These are phyloP conservation scores for Taenaris catops DNA, from an alignment of 2,888 invertebrate genomes.

Conservation along the genomic window DNA sequence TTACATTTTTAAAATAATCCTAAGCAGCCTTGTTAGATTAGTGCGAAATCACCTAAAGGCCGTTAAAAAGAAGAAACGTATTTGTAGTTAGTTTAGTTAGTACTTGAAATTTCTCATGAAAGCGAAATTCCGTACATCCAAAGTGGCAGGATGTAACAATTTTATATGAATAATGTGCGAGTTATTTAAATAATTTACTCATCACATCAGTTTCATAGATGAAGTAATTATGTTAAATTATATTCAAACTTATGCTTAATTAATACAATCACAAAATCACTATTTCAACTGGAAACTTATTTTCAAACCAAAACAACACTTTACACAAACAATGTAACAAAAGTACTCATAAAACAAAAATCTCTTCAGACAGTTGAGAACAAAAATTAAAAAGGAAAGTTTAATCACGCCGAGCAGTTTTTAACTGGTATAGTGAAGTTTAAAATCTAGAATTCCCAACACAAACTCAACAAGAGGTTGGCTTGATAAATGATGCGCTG, in stretches of 20 bases:
- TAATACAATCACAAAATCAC: neutral
- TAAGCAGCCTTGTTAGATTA: too few relatives aligned
- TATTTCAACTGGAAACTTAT: conserved; percentile 3
- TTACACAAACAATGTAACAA: conserved; percentile 10
- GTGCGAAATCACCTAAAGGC: too few relatives aligned
- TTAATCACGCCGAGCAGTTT: conserved; percentile 42
- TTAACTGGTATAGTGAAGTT: conserved; percentile 50
- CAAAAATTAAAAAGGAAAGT: conserved; percentile 42
- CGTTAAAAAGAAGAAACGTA: too few relatives aligned
- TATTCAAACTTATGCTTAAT: neutral
- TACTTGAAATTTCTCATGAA: too few relatives aligned
- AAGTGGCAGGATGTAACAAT: too few relatives aligned
- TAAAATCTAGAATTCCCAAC: conserved; percentile 35
- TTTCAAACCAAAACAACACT: conserved; percentile 4
- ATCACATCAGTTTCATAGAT: neutral
- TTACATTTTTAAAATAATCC: too few relatives aligned
- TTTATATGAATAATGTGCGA: neutral
- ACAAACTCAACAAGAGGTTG: conserved; percentile 52
- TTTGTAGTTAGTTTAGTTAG: too few relatives aligned
- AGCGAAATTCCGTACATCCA: too few relatives aligned
- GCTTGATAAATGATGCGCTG: conserved; percentile 65
- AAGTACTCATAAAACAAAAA: conserved; percentile 12
- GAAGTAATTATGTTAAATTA: neutral
- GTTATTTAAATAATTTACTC: neutral
- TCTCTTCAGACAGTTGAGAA: conserved; percentile 9